Evolutionary conservation across 1,140 invertebrate species (phyloP), one percentile per base, ranked within the genome.

Genomic region (Drosophila nigrodunni): DNA sequence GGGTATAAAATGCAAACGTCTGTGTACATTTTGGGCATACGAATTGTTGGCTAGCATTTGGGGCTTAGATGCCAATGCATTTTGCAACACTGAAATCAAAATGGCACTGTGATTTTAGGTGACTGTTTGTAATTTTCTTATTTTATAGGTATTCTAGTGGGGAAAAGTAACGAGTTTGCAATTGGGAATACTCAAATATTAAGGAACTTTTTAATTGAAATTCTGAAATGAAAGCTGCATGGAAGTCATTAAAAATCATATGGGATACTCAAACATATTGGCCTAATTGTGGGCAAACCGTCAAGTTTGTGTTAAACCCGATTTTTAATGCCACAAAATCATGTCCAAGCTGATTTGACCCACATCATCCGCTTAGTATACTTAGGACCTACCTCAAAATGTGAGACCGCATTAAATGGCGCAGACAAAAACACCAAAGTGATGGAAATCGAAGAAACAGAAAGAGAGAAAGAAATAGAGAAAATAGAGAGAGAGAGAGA

Each of bases 331-430:
- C 71, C 71, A n/a, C 71, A 69, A 74, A 74, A 69, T 69, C 65
- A 55, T 74, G 71, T 74, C 64, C 71, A 60, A 74, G 65, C 65
- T 68, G 65, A 68, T 74, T 69, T 61, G 65, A 74, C 71, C 65
- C 65, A 74, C 71, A 74, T 74, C 65, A 69, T 69, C 65, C 49
- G 71, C 57, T 69, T 69, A 55, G 65, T 10, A 7, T 68, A 18
- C 44, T 59, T 54, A 57, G 46, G 68, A 77, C 77, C 71, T 73
- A 73, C 74, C 74, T 78, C 80, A 82, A 59, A 71, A 34, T 15
- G 2, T 18, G 11, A 50, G 66, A 55, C 58, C 43, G 44, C 43
- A 74, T 50, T 34, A 37, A 64, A 30, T 18, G 43, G 10, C 21
- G 21, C 4, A 37, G 8, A 21, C 13, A 10, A 39, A 46, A 25